These are phyloP conservation scores for Cheiracanthium punctorium DNA, from an alignment of 2,888 invertebrate genomes.

Conservation along the genomic window DNA sequence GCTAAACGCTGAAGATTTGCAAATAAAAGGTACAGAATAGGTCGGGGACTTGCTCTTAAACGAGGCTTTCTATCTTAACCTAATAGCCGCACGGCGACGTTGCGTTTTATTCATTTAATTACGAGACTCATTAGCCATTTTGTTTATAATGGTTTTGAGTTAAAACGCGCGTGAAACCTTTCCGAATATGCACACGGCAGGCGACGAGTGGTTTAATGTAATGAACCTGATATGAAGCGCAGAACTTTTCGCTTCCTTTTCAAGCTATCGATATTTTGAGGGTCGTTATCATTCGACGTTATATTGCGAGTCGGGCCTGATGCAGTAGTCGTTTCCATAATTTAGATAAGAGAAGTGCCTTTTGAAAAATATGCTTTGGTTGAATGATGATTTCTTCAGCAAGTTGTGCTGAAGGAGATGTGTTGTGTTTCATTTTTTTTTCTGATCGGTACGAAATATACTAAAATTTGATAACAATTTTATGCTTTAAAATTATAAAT, in stretches of 20 bases:
- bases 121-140: slow-evolving; percentile 47
- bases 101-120: slow-evolving; percentile 58
- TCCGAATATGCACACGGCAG: not conserved
- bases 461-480: too few species aligned
- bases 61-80: slow-evolving; percentile 44
- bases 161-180: slow-evolving; percentile 24
- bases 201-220: not conserved
- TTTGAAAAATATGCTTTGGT: too few species aligned
- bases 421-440: too few species aligned
- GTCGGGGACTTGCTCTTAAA: slow-evolving; percentile 17
- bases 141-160: slow-evolving; percentile 50
- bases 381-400: too few species aligned
- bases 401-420: too few species aligned
- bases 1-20: slow-evolving; percentile 42
- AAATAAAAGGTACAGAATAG: slow-evolving; percentile 44
- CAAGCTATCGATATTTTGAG: not conserved
- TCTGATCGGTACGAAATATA: too few species aligned
- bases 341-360: too few species aligned
- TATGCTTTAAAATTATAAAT: too few species aligned
- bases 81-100: slow-evolving; percentile 32
- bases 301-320: not conserved
- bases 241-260: not conserved
- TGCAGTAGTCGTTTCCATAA: too few species aligned
- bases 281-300: not conserved
- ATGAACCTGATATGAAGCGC: not conserved